Evolutionary conservation across 1,140 invertebrate species (phyloP).

Genomic region (Caerostris darwini): DNA sequence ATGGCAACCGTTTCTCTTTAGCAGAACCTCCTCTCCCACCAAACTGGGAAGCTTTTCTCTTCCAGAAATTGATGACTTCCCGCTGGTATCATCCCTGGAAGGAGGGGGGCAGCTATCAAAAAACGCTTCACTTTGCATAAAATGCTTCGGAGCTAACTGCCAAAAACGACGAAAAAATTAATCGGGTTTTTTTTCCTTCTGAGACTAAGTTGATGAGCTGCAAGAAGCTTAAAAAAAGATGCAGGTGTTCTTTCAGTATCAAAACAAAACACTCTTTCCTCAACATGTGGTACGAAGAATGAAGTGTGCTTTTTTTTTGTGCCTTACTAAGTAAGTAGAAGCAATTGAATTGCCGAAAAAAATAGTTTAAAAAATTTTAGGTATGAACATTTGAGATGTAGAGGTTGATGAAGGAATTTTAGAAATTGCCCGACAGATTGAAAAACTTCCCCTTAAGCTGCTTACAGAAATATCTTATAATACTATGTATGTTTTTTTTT

Average conservation of each 20-base stretch:
- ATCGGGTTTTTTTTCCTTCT: neutral
- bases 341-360: slow-evolving; percentile 11
- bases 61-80: slow-evolving; percentile 48
- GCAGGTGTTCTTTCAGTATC: slow-evolving; percentile 16
- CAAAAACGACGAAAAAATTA: slow-evolving; percentile 13
- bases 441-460: neutral
- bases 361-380: neutral
- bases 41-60: neutral
- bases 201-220: slow-evolving; percentile 27
- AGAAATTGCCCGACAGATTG: neutral
- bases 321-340: neutral
- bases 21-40: neutral
- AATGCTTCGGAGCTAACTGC: slow-evolving; percentile 38
- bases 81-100: slow-evolving; percentile 31
- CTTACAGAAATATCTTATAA: neutral
- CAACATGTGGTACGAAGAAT: neutral
- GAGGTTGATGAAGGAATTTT: neutral
- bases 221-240: neutral
- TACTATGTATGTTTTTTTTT: too few species aligned
- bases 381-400: neutral
- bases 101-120: slow-evolving; percentile 24
- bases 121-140: slow-evolving; percentile 69
- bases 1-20: neutral
- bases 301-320: neutral
- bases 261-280: slow-evolving; percentile 9